These are phyloP conservation scores for Indicator maculatus DNA, from an alignment of 2,113 vertebrate genomes.

Conservation along the genomic window DNA sequence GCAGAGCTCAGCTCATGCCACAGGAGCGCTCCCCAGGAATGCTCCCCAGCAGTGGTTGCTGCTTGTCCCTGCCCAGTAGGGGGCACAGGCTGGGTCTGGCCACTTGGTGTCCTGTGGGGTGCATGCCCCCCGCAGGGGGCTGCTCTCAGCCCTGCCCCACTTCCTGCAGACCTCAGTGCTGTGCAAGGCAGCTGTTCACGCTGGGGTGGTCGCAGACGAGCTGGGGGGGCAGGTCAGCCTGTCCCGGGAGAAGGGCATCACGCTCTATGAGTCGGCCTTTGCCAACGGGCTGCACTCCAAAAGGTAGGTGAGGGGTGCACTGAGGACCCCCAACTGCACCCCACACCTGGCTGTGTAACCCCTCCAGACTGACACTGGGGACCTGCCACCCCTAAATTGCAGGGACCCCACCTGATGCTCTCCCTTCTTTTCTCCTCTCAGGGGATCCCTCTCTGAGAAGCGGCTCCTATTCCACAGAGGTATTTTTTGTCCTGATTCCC, in stretches of 20 bases:
- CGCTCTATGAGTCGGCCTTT: conserved; percentile 82
- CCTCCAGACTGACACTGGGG: rapidly evolving
- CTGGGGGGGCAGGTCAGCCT: conserved; percentile 80
- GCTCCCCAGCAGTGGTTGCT: neutral
- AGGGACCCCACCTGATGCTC: neutral
- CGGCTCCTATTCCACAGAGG: conserved; percentile 83
- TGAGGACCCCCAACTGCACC: neutral
- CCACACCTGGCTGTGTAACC: rapidly evolving
- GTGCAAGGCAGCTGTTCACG: conserved; percentile 86
- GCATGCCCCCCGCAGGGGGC: neutral
- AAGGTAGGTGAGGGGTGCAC: conserved; percentile 67
- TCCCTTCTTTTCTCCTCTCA: conserved; percentile 18
- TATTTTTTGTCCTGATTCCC: conserved; percentile 36
- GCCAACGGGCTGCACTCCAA: conserved; percentile 86
- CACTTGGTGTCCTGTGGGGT: neutral
- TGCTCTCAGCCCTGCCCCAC: neutral
- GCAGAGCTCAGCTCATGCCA: rapidly evolving
- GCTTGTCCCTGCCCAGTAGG: neutral
- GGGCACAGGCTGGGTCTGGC: neutral
- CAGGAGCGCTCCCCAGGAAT: rapidly evolving
- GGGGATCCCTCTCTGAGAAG: conserved; percentile 87
- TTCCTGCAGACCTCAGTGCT: conserved; percentile 83
- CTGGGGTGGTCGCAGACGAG: conserved; percentile 78
- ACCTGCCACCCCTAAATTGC: neutral
- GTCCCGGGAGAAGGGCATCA: conserved; percentile 80